Percentiles rank a stretch among this genome's conserved stretches.
Evolutionary conservation across 2,888 invertebrate species (phyloP).

Genomic region (Perizoma flavofasciatum): DNA sequence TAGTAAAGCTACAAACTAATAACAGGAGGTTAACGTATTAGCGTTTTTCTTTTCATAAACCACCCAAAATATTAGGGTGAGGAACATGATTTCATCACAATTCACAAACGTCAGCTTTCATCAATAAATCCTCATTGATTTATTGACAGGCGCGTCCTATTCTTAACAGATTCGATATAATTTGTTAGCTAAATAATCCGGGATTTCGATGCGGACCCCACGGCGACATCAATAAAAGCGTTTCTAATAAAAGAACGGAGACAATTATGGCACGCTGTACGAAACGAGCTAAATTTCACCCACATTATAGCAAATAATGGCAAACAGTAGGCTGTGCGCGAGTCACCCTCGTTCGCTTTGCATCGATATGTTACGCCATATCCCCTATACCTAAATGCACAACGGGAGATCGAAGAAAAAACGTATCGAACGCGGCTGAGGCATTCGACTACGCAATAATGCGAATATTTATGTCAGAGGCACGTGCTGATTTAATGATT

Average conservation of each 20-base stretch:
- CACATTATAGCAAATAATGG: conserved; percentile 82
- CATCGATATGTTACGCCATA: conserved; percentile 76
- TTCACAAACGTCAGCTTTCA: conserved; percentile 65
- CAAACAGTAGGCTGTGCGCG: conserved; percentile 72
- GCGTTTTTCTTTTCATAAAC: conserved; percentile 44
- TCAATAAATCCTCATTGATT: conserved; percentile 78
- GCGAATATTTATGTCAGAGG: conserved; percentile 78
- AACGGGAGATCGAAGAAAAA: conserved; percentile 73
- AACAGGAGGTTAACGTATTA: conserved; percentile 31
- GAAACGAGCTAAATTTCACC: conserved; percentile 80
- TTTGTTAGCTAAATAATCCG: conserved; percentile 84
- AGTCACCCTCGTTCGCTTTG: conserved; percentile 67
- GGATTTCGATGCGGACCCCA: conserved; percentile 70
- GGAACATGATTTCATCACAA: conserved; percentile 54
- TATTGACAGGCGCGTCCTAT: conserved; percentile 78
- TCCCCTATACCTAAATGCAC: conserved; percentile 79
- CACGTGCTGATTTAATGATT: conserved; percentile 79
- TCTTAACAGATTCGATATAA: conserved; percentile 79
- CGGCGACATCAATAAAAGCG: conserved; percentile 58
- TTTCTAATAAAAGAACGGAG: conserved; percentile 70
- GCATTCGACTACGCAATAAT: conserved; percentile 68
- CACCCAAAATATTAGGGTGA: conserved; percentile 47
- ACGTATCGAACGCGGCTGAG: conserved; percentile 59
- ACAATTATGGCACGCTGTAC: conserved; percentile 74
- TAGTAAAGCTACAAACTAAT: conserved; percentile 32